Evolutionary conservation across 35 echinoderm and acorn worm species (phyloP).

Genomic region (Patiria miniata): DNA sequence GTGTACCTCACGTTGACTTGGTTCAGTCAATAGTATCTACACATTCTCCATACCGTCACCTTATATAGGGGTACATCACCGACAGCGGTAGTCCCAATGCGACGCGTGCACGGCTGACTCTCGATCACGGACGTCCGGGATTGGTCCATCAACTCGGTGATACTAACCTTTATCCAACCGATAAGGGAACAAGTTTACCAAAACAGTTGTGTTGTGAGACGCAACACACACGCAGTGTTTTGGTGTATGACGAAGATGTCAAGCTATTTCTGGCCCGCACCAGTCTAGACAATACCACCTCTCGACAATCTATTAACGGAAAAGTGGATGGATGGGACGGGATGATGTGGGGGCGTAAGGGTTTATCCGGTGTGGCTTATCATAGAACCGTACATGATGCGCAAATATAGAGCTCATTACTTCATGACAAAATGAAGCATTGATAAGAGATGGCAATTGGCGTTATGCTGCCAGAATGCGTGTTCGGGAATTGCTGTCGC

Average conservation of each 20-base stretch:
- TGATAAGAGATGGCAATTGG: no score
- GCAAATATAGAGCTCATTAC: no score
- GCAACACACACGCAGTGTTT: conserved; percentile 13
- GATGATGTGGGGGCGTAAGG: not conserved
- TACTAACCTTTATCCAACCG: not conserved
- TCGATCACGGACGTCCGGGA: not conserved
- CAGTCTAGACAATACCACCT: not conserved
- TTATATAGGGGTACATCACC: conserved; percentile 4
- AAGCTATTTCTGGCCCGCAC: conserved; percentile 2
- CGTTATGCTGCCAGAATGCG: no score
- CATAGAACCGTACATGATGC: no score
- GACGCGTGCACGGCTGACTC: conserved; percentile 16
- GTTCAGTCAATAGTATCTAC: not conserved
- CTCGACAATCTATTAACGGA: not conserved
- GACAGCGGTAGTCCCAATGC: not conserved
- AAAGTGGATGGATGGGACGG: not conserved
- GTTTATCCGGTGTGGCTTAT: not conserved
- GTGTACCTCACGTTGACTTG: not conserved
- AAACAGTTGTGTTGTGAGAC: conserved; percentile 19
- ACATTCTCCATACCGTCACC: not conserved
- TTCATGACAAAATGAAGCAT: no score
- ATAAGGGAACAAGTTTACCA: not conserved
- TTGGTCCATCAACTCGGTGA: not conserved
- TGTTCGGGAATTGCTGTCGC: no score
- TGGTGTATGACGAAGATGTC: conserved; percentile 18